Evolutionary conservation across 2,113 vertebrate genomes (phyloP), one percentile per base, ranked within the genome.

Genomic region (Ahaetulla prasina): DNA sequence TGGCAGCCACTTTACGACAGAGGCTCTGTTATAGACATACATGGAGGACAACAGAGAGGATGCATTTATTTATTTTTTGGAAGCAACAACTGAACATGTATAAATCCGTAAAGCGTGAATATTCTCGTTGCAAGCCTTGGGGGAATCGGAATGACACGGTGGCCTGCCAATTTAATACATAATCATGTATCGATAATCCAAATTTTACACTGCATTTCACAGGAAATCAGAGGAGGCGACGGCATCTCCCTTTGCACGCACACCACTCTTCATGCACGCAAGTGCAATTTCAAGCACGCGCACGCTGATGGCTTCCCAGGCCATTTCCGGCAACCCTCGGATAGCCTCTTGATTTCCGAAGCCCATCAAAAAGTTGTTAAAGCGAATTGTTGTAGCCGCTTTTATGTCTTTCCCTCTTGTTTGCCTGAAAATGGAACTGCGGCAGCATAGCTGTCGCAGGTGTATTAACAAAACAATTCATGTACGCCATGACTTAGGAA

Each of bases 401-500:
- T 43, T 35, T 90, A 92, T 47, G 47, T 89, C 2, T 93, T 93
- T 88, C 94, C 14, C 43, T 96, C 96, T 9, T 89, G 93, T 84
- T 94, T 96, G 74, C 86, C 90, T 39, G 95, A 93, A 94, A 89
- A 22, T 89, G 96, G 92, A 96, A 93, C 95, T 96, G 95, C 45
- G 55, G 35, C 87, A 52, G 45, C 7, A 0, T 97, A 90, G 92
- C 88, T 94, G 57, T 92, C 93, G 52, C 12, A 88, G 9, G 49
- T 92, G 16, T 94, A 93, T 96, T 93, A 95, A 96, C 89, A 47
- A 88, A 91, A 57, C 80, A 94, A 95, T 94, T 94, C 93, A 94
- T 93, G 60, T 92, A 92, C 92, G 93, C 95, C 95, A 52, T 90
- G 94, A 84, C 89, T 96, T 96, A 94, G 93, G 94, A 96, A 85